A percentile compares a stretch with the other conserved stretches of the same genome.
phyloP scores from a whole-genome alignment of 2,888 invertebrate species.

The Lutraria lutraria region DNA sequence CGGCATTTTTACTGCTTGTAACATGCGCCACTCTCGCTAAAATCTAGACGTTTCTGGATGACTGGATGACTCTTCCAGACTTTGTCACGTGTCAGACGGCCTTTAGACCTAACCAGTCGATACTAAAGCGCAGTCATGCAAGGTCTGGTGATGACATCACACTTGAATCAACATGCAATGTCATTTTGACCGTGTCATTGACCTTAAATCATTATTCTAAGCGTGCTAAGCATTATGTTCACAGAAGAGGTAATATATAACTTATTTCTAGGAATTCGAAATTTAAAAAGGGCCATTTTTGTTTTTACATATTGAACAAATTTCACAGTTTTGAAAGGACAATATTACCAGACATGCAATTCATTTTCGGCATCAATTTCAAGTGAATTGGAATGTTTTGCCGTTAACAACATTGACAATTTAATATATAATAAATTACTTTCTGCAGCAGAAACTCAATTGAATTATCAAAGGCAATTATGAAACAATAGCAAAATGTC shows the following conservation, averaged over 20 bases:
- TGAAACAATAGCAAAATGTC: neutral
- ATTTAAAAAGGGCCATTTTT: too few relatives aligned
- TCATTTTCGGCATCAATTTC: neutral
- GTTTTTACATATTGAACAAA: too few relatives aligned
- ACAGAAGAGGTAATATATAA: too few relatives aligned
- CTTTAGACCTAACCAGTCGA: neutral
- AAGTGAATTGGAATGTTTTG: neutral
- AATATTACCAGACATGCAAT: neutral
- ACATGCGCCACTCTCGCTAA: neutral
- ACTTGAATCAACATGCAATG: neutral
- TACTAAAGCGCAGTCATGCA: neutral
- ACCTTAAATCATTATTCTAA: neutral
- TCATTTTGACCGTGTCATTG: neutral
- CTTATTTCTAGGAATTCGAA: neutral
- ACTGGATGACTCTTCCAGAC: neutral
- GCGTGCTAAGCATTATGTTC: too few relatives aligned
- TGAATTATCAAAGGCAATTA: constrained; percentile 4
- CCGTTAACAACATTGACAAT: neutral
- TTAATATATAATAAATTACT: constrained; percentile 24
- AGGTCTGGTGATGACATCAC: neutral
- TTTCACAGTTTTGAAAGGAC: neutral
- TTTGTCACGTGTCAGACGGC: neutral
- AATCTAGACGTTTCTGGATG: neutral
- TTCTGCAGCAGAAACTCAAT: neutral
- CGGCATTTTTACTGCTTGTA: neutral